Evolutionary conservation across 2,113 vertebrate genomes (phyloP), one percentile per base, ranked within the genome.

Genomic region (Columba livia): DNA sequence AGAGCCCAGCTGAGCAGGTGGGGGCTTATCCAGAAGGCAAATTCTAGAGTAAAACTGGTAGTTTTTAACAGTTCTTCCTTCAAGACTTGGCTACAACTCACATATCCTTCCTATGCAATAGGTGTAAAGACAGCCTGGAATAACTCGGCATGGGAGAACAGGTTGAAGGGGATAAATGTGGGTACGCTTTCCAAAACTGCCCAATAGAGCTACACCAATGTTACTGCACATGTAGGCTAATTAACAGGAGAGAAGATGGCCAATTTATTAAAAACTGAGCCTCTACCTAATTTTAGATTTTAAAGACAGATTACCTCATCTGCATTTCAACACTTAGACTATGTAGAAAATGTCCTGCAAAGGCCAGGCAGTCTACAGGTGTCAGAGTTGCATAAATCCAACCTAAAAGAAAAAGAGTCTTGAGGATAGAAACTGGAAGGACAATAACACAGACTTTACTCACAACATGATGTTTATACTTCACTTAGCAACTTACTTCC

Each of bases 301-400:
- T 32, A 57, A 80, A 48, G 38, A 71, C 5, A 66, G 34, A 48
- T 92, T 94, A 99, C 99, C 99, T 99, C 99, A 99, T 99, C 97
- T 99, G 99, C 99, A 99, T 99, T 97, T 99, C 99, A 96, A 99
- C 98, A 6, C 98, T 99, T 88, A 99, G 97, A 95, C 99, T 99
- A 97, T 99, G 99, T 67, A 99, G 98, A 64, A 99, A 99, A 97
- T 99, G 99, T 92, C 99, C 99, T 31, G 99, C 98, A 94, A 99
- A 99, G 40, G 99, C 99, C 97, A 99, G 97, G 94, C 99, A 99
- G 98, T 99, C 99, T 62, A 99, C 99, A 3, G 99, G 99, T 34
- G 99, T 99, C 89, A 99, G 98, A 44, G 99, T 99, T 98, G 99
- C 99, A 80, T 99, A 99, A 96, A 99, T 99, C 99, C 99, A 99